phyloP scores from a whole-genome alignment of 2,888 invertebrate species.

The Digitonthophagus gazella region DNA sequence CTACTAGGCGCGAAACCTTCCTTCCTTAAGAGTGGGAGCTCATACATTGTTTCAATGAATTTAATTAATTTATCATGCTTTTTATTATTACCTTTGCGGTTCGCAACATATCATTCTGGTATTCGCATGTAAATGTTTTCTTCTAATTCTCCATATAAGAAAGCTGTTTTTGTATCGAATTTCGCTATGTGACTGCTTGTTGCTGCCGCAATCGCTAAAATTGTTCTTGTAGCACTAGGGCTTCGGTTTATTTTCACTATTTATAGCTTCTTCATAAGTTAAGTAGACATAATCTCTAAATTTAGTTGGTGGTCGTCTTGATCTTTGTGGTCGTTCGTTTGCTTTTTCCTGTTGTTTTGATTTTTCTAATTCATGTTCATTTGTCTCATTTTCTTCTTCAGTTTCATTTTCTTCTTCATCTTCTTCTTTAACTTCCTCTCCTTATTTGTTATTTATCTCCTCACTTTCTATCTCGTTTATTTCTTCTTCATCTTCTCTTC shows the following conservation, averaged over 20 bases:
- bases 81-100: too few relatives aligned
- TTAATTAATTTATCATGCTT: too few relatives aligned
- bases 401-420: not conserved
- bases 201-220: not conserved
- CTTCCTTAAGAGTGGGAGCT: too few relatives aligned
- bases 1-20: too few relatives aligned
- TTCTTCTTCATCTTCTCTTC: not conserved
- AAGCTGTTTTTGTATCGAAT: conserved; percentile 29
- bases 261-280: conserved; percentile 9
- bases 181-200: conserved; percentile 27
- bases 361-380: not conserved
- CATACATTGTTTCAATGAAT: too few relatives aligned
- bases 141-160: conserved; percentile 31
- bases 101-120: too few relatives aligned
- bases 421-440: too few relatives aligned
- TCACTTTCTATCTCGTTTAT: not conserved
- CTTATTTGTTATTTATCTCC: not conserved
- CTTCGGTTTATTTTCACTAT: not conserved
- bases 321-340: conserved; percentile 2
- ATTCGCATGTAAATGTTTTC: conserved; percentile 31
- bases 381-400: not conserved
- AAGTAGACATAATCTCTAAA: not conserved
- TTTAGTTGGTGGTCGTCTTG: conserved; percentile 11
- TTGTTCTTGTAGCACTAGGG: not conserved
- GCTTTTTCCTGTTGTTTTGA: not conserved